A percentile compares a stretch with the other conserved stretches of the same genome.
Conservation (phyloP, 2,797 vertebrate species). For the Rhynchotus rufescens region DNA sequence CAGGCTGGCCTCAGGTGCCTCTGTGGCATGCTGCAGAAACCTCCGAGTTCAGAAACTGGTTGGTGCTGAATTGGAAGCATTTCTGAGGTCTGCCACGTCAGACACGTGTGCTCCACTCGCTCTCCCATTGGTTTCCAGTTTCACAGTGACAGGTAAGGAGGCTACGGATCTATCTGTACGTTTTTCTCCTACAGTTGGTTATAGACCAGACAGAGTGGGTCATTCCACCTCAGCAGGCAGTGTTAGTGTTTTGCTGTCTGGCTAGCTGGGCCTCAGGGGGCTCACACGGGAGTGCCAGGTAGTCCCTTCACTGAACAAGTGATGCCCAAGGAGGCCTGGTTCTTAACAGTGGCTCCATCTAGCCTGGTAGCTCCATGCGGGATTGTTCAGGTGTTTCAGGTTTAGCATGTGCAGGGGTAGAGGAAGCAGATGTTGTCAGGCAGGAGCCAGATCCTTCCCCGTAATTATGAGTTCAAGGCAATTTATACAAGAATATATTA, state of each 20-base stretch:
- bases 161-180: neutral
- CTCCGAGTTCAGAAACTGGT: neutral
- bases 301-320: neutral
- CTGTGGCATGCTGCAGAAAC: neutral
- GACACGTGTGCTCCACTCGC: neutral
- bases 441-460: neutral
- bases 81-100: neutral
- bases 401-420: neutral
- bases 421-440: neutral
- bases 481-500: conserved; percentile 4
- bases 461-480: conserved; percentile 2
- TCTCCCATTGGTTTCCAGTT: neutral
- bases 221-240: neutral
- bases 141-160: neutral
- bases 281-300: neutral
- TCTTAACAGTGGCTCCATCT: neutral
- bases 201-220: neutral
- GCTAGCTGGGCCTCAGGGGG: neutral
- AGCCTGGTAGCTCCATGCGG: neutral
- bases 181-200: neutral
- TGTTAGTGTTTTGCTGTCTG: neutral
- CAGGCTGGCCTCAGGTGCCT: neutral
- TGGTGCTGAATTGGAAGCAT: neutral
- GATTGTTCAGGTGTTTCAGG: neutral
- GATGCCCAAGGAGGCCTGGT: neutral